These are phyloP conservation scores for Pomatorhinus ruficollis DNA, from an alignment of 2,113 vertebrate genomes.

Conservation along the genomic window DNA sequence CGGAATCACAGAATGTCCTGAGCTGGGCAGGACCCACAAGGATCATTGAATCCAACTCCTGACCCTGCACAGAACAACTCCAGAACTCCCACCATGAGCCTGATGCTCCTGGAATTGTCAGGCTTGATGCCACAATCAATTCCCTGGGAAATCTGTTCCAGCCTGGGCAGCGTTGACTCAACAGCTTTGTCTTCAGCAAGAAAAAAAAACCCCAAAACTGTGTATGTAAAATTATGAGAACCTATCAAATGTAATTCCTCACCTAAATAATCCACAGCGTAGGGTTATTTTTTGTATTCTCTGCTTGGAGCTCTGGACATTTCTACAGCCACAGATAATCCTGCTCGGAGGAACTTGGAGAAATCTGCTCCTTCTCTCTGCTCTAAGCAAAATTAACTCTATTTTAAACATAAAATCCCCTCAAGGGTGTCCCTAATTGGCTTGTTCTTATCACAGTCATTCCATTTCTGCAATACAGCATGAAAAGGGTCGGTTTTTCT, in stretches of 20 bases:
- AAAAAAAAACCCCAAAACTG: not conserved
- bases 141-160: not conserved
- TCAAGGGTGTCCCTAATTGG: not conserved
- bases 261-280: not conserved
- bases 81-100: not conserved
- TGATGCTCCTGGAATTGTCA: not conserved
- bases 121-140: not conserved
- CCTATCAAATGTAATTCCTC: not conserved
- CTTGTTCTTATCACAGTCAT: not conserved
- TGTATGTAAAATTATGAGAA: not conserved
- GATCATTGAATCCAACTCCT: not conserved
- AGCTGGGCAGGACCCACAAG: not conserved
- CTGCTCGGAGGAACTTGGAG: not conserved
- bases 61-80: not conserved
- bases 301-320: not conserved
- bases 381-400: not conserved
- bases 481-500: not conserved
- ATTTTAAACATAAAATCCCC: not conserved
- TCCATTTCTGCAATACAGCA: not conserved
- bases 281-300: not conserved
- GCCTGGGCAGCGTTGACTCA: not conserved
- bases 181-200: not conserved
- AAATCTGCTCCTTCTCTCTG: not conserved
- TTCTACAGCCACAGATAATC: not conserved
- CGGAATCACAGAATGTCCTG: not conserved